Evolutionary conservation across 2,113 vertebrate genomes (phyloP).

Genomic region (Ifrita kowaldi): DNA sequence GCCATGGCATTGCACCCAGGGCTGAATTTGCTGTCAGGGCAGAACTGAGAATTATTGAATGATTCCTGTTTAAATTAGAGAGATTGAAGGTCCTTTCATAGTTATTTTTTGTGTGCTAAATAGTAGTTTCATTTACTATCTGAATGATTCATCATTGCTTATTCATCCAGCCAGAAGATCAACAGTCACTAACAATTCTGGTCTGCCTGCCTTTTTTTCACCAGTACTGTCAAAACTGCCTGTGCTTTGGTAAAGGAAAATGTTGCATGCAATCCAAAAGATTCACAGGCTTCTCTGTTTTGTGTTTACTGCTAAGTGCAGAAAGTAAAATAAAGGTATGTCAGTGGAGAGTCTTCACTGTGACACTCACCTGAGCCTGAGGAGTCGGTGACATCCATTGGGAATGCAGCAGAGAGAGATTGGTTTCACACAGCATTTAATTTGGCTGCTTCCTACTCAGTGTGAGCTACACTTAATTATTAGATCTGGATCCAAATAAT

Average conservation of each 20-base stretch:
- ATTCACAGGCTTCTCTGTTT: not conserved
- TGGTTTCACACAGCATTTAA: not conserved
- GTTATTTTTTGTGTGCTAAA: not conserved
- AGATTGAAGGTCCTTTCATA: not conserved
- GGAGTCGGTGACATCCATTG: not conserved
- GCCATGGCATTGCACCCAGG: rapidly evolving
- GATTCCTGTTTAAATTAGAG: not conserved
- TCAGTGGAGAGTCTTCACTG: not conserved
- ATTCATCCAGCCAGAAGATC: not conserved
- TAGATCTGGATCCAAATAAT: not conserved
- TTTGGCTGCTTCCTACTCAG: not conserved
- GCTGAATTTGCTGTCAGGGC: not conserved
- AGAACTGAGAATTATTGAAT: not conserved
- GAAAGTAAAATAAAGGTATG: not conserved
- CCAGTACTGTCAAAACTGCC: not conserved
- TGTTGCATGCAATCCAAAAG: not conserved
- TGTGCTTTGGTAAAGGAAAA: not conserved
- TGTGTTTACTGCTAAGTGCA: not conserved
- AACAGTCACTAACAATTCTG: not conserved
- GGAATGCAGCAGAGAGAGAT: not conserved
- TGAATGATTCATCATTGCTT: not conserved
- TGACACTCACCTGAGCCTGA: not conserved
- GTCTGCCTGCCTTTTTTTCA: not conserved
- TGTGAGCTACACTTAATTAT: not conserved
- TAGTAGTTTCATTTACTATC: not conserved